Evolutionary conservation across 2,113 vertebrate genomes (phyloP).

Genomic region (Aegotheles bennettii): DNA sequence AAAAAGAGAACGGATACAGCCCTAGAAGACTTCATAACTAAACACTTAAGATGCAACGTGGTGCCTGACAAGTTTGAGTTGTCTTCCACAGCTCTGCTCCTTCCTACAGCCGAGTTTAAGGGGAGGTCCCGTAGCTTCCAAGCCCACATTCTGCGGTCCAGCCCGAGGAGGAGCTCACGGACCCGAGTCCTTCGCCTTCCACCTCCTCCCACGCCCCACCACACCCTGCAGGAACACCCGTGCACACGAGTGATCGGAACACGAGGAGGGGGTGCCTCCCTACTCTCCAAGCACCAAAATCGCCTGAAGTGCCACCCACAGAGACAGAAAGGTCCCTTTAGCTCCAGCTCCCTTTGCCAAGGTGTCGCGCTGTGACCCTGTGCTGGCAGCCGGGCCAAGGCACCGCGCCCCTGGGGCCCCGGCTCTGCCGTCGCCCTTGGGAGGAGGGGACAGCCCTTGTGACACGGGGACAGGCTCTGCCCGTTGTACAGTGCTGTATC

Average conservation of each 20-base stretch:
- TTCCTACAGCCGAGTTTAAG: background rate
- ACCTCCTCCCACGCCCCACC: background rate
- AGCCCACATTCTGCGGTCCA: background rate
- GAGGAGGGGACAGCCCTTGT: too few relatives aligned
- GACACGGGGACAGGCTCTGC: background rate
- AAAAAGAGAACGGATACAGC: background rate
- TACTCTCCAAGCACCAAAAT: too few relatives aligned
- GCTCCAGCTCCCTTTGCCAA: too few relatives aligned
- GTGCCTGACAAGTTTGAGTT: background rate
- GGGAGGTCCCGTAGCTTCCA: background rate
- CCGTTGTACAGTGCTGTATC: fast-evolving
- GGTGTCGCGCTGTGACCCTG: too few relatives aligned
- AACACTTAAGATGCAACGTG: background rate
- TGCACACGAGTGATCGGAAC: too few relatives aligned
- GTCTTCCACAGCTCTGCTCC: fast-evolving
- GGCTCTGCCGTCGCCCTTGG: too few relatives aligned
- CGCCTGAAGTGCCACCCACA: too few relatives aligned
- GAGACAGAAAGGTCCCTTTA: too few relatives aligned
- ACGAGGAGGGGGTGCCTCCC: too few relatives aligned
- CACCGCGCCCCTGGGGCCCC: too few relatives aligned
- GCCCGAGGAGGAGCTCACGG: background rate
- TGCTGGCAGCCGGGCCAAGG: too few relatives aligned
- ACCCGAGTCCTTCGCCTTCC: background rate
- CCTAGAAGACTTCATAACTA: background rate
- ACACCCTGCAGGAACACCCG: background rate